Evolutionary conservation across 2,888 invertebrate genomes (phyloP).

Genomic region (Isotomurus palustris): DNA sequence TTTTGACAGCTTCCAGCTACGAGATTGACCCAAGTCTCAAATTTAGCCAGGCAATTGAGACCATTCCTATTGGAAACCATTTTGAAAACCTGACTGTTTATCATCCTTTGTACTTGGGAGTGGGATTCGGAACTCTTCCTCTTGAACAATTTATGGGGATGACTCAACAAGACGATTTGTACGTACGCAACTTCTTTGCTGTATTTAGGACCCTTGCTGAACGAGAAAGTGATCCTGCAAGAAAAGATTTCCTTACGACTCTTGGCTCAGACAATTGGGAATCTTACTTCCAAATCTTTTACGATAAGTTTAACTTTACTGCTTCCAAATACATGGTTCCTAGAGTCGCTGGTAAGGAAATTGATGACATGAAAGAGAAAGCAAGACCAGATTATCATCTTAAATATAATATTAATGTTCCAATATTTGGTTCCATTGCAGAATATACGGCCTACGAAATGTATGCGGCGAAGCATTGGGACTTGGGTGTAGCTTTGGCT

Average conservation of each 20-base stretch:
- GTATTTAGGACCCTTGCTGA: background rate
- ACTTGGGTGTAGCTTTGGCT: constrained; percentile 4
- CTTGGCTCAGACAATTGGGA: background rate
- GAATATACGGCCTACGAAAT: background rate
- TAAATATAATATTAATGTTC: too few species aligned
- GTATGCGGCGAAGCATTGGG: background rate
- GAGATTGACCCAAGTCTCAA: background rate
- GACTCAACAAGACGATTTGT: constrained; percentile 10
- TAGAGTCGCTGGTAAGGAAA: background rate
- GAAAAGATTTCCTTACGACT: background rate
- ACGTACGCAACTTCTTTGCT: constrained; percentile 4
- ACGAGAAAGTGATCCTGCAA: background rate
- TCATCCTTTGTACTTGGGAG: constrained; percentile 2
- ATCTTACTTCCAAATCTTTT: background rate
- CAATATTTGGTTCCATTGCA: background rate
- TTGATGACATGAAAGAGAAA: too few species aligned
- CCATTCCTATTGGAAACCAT: background rate
- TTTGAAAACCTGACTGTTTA: background rate
- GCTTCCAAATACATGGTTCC: background rate
- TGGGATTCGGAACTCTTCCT: background rate
- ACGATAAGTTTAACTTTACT: constrained; percentile 1
- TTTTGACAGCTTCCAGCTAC: too few species aligned
- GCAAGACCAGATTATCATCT: too few species aligned
- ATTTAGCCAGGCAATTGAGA: constrained; percentile 4
- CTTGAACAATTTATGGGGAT: constrained; percentile 7